These are phyloP conservation scores for Tapirus indicus DNA, from an alignment of 2,797 vertebrate species.

Conservation along the genomic window DNA sequence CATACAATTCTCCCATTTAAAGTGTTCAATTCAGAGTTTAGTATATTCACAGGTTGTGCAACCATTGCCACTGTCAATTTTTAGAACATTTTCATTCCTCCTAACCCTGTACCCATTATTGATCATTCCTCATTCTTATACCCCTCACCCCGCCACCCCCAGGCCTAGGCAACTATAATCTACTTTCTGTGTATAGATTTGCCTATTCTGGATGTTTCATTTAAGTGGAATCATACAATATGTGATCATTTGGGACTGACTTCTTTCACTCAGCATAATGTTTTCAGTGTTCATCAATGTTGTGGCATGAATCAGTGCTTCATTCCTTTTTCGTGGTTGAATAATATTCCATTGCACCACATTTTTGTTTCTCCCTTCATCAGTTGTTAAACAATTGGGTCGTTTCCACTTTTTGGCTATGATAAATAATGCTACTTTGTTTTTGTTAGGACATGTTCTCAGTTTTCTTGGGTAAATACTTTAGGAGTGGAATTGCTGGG, in stretches of 20 bases:
- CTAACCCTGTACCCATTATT: not conserved
- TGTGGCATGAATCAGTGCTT: not conserved
- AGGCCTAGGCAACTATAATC: not conserved
- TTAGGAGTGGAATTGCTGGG: not conserved
- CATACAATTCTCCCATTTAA: not conserved
- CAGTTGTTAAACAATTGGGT: not conserved
- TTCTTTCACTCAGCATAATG: not conserved
- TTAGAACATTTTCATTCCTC: not conserved
- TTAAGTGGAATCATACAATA: not conserved
- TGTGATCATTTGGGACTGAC: not conserved
- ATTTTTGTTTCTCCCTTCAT: not conserved
- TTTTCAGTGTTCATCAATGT: not conserved
- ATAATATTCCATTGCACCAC: not conserved
- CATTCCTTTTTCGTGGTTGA: not conserved
- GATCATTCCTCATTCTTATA: not conserved
- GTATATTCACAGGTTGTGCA: not conserved
- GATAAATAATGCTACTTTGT: not conserved
- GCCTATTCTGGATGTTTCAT: not conserved
- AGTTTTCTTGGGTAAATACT: not conserved
- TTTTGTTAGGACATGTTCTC: not conserved
- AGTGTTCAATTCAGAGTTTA: not conserved
- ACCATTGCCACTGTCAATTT: not conserved
- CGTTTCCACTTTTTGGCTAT: not conserved
- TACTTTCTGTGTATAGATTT: not conserved
- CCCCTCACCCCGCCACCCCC: not conserved